A percentile compares a stretch with the other conserved stretches of the same genome.
phyloP scores from a whole-genome alignment of 1,140 invertebrate species.

The Bombus turneri region DNA sequence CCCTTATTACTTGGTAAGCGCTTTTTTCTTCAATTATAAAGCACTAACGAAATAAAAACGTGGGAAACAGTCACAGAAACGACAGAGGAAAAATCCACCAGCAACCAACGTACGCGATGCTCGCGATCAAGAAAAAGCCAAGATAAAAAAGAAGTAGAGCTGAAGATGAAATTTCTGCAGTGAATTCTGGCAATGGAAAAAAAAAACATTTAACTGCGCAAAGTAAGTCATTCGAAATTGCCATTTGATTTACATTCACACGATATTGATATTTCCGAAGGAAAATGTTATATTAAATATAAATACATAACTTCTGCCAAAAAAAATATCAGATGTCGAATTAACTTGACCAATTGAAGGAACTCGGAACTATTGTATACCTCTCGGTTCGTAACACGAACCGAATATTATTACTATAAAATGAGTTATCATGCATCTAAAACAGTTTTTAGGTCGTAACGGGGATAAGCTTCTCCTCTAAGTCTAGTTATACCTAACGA shows the following conservation, averaged over 20 bases:
- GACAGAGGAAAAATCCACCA: not conserved
- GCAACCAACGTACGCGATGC: too few relatives aligned
- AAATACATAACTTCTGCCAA: too few relatives aligned
- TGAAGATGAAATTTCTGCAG: not conserved
- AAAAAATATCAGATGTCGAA: not conserved
- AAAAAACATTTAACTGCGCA: not conserved
- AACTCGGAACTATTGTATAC: too few relatives aligned
- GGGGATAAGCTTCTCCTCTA: not conserved
- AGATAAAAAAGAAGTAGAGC: not conserved
- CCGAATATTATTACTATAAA: not conserved
- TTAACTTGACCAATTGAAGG: not conserved
- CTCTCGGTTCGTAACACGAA: not conserved
- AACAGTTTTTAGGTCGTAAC: not conserved
- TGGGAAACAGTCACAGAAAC: slow-evolving; percentile 9
- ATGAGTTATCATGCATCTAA: not conserved
- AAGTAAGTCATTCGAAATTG: not conserved
- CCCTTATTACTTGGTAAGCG: slow-evolving; percentile 36
- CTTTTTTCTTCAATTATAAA: slow-evolving; percentile 38
- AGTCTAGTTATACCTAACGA: not conserved
- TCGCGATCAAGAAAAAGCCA: too few relatives aligned
- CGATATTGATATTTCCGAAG: not conserved
- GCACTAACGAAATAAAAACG: slow-evolving; percentile 9
- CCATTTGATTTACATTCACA: not conserved
- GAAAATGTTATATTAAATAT: not conserved
- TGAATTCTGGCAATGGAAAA: not conserved